Evolutionary conservation across 2,113 vertebrate species (phyloP).

Genomic region (Danionella cerebrum): DNA sequence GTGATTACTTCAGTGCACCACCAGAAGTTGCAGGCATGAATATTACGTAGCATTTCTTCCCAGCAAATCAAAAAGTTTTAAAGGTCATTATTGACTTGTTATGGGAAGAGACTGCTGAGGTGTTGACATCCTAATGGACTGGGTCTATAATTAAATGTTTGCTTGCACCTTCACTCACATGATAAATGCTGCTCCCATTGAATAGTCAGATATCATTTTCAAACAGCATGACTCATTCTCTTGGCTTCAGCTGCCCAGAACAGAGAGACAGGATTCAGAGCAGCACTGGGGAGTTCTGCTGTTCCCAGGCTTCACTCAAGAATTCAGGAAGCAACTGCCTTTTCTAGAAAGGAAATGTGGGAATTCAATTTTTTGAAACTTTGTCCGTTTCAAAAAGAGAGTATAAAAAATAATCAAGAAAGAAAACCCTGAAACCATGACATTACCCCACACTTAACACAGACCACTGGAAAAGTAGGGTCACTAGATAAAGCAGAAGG

Average conservation of each 20-base stretch:
- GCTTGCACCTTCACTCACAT: constrained; percentile 35
- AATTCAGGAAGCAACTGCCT: too few species aligned
- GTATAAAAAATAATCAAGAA: too few species aligned
- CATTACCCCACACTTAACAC: too few species aligned
- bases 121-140: constrained; percentile 21
- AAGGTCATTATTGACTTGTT: constrained; percentile 23
- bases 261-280: constrained; percentile 33
- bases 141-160: constrained; percentile 27
- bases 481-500: too few species aligned
- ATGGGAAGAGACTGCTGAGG: constrained; percentile 12
- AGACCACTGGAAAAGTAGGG: too few species aligned
- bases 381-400: too few species aligned
- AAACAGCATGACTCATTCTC: constrained; percentile 41
- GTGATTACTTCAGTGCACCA: background rate
- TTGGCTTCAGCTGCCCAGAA: constrained; percentile 30
- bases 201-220: constrained; percentile 40
- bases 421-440: too few species aligned
- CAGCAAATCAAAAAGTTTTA: constrained; percentile 17
- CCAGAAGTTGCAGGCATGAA: background rate
- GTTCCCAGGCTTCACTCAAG: constrained; percentile 30
- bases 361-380: too few species aligned
- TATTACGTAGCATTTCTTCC: background rate
- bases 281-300: constrained; percentile 19
- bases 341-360: too few species aligned
- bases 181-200: constrained; percentile 33